Conservation (phyloP, 2,797 vertebrate genomes). For the Buceros bicornis region DNA sequence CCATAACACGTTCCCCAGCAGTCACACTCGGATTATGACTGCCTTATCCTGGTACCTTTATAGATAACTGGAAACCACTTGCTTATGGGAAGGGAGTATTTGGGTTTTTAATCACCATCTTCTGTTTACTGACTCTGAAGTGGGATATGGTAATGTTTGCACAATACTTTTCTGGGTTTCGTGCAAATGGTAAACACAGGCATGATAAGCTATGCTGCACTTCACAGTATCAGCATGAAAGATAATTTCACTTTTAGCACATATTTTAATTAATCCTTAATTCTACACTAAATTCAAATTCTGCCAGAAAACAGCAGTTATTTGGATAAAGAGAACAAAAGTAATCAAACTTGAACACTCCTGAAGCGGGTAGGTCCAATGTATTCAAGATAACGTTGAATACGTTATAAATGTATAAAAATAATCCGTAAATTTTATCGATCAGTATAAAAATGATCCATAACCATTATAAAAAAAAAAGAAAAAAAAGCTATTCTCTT, state of each 20-base stretch:
- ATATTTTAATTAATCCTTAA: background rate
- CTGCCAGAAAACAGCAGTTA: background rate
- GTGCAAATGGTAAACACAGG: background rate
- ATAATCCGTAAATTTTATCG: no score
- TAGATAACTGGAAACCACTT: constrained; percentile 35
- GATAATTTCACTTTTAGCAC: background rate
- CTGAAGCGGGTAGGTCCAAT: background rate
- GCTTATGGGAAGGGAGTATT: constrained; percentile 6
- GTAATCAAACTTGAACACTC: background rate
- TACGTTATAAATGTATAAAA: no score
- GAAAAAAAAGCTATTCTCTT: background rate
- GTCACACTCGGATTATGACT: background rate
- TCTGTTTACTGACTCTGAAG: background rate
- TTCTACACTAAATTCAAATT: background rate
- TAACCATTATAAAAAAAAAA: background rate
- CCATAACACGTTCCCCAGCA: background rate
- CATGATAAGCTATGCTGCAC: background rate
- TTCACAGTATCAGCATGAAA: background rate
- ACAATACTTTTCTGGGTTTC: background rate
- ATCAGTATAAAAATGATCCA: constrained; percentile 27
- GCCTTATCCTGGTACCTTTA: background rate
- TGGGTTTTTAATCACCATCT: background rate
- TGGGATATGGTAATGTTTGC: background rate
- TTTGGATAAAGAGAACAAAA: background rate
- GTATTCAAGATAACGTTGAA: background rate